Evolutionary conservation across 2,797 vertebrate genomes (phyloP).

Genomic region (Chelonia mydas): DNA sequence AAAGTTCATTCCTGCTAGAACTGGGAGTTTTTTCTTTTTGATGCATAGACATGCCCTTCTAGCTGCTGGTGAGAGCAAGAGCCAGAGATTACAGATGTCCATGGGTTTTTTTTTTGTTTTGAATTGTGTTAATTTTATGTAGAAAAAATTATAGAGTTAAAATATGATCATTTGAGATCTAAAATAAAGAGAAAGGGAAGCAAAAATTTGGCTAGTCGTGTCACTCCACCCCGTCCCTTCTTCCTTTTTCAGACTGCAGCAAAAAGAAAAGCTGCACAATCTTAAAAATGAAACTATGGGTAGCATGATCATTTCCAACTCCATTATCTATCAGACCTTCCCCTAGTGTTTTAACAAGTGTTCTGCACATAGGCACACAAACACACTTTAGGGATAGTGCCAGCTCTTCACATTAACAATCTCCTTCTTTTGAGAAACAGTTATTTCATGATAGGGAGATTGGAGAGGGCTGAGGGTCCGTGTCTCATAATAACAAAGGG

Average conservation of each 20-base stretch:
- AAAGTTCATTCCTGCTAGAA: not conserved
- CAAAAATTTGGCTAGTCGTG: not conserved
- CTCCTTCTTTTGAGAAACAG: not conserved
- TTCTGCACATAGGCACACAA: not conserved
- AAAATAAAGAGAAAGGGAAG: slow-evolving; percentile 12
- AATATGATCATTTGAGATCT: not conserved
- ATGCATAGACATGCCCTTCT: not conserved
- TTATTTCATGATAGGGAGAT: not conserved
- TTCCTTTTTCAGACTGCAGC: not conserved
- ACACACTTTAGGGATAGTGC: not conserved
- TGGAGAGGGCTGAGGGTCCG: not conserved
- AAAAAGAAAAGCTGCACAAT: not conserved
- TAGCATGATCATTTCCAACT: not conserved
- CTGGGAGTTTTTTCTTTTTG: not conserved
- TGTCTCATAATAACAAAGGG: not conserved
- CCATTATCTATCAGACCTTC: not conserved
- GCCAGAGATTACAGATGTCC: not conserved
- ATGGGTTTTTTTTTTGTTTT: not conserved
- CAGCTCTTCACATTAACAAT: not conserved
- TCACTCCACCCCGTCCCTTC: not conserved
- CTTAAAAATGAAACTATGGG: not conserved
- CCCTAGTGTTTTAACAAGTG: not conserved
- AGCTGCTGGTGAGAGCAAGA: not conserved
- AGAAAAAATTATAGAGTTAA: not conserved
- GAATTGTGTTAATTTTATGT: not conserved